Conservation (phyloP, 2,888 invertebrate genomes). For the Scaptomyza reducta region DNA sequence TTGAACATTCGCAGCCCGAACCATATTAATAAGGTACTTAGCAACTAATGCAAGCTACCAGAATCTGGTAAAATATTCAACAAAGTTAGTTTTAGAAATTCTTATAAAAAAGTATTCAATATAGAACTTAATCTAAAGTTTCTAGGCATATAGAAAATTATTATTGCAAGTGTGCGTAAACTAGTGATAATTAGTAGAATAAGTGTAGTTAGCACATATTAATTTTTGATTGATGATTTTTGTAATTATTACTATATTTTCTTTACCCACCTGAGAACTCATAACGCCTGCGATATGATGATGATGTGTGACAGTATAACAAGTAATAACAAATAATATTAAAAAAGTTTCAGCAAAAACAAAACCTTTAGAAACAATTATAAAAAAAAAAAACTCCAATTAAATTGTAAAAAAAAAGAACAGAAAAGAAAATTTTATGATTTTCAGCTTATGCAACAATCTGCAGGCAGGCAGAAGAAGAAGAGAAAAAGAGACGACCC, state of each 20-base stretch:
- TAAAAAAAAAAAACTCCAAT: constrained; percentile 24
- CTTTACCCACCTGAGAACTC: constrained; percentile 73
- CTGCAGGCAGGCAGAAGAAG: constrained; percentile 52
- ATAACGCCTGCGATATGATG: constrained; percentile 46
- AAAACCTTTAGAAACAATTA: constrained; percentile 6
- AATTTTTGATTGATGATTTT: constrained; percentile 2
- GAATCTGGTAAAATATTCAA: too few relatives aligned
- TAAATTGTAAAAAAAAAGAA: constrained; percentile 27
- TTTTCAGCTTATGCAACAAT: constrained; percentile 76
- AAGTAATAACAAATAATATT: constrained; percentile 26
- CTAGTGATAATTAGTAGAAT: constrained; percentile 14
- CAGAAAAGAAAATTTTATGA: constrained; percentile 27
- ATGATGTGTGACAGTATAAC: constrained; percentile 31
- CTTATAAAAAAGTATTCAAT: not conserved
- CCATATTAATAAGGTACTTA: not conserved
- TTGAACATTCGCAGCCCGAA: constrained; percentile 11
- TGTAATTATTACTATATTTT: constrained; percentile 10
- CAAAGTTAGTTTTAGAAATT: too few relatives aligned
- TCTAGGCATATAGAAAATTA: not conserved
- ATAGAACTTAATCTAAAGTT: not conserved
- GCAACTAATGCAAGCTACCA: not conserved
- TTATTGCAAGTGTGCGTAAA: constrained; percentile 2
- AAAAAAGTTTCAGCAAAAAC: constrained; percentile 28
- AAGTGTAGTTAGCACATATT: constrained; percentile 1
- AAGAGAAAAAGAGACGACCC: constrained; percentile 54